Conservation (phyloP, 2,888 invertebrate genomes). For the Volucella inflata region DNA sequence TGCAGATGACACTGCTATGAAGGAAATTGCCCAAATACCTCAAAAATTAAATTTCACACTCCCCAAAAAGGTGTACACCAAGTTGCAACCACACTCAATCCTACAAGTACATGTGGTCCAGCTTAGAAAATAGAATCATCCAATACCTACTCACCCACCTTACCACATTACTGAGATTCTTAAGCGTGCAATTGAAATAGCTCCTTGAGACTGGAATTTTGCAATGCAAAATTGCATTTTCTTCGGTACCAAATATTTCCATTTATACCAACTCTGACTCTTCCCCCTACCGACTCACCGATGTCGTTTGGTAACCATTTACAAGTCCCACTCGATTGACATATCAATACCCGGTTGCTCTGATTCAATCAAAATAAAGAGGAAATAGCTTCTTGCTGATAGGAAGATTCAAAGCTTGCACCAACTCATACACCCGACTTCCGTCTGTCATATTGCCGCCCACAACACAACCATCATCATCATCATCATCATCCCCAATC, state of each 20-base stretch:
- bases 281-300: background rate
- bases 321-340: conserved; percentile 45
- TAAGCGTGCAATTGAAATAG: conserved; percentile 67
- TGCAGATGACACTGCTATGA: conserved; percentile 46
- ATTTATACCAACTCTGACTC: background rate
- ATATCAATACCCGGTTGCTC: conserved; percentile 58
- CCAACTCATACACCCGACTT: conserved; percentile 1
- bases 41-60: conserved; percentile 72
- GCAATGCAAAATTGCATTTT: conserved; percentile 67
- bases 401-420: conserved; percentile 15
- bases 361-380: conserved; percentile 68
- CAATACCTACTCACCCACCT: conserved; percentile 1
- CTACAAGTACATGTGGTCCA: conserved; percentile 33
- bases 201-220: conserved; percentile 61
- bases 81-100: conserved; percentile 50
- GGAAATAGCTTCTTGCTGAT: conserved; percentile 58
- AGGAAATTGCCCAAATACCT: conserved; percentile 73
- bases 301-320: background rate
- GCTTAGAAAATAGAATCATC: conserved; percentile 61
- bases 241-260: conserved; percentile 49
- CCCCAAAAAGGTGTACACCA: conserved; percentile 48
- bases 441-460: conserved; percentile 49
- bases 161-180: conserved; percentile 67
- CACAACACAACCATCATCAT: conserved; percentile 28
- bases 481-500: conserved; percentile 33